Evolutionary conservation across 2,797 vertebrate species (phyloP).

Genomic region (Scyliorhinus canicula): DNA sequence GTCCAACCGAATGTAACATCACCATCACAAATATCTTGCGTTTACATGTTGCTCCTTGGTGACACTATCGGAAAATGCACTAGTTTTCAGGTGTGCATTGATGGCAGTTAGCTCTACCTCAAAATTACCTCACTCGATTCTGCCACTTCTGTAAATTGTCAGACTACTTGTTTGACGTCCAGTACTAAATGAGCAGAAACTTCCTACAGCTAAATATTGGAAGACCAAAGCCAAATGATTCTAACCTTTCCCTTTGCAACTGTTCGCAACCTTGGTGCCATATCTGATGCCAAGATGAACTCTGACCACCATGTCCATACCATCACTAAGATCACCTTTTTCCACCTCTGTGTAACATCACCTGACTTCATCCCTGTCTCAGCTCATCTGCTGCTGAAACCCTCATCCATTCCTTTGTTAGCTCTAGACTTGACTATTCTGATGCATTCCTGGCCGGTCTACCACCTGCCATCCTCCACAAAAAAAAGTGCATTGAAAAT

Average conservation of each 20-base stretch:
- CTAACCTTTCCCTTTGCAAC: too few species aligned
- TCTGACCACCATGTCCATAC: too few species aligned
- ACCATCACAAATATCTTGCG: neutral
- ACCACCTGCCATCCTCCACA: neutral
- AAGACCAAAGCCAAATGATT: neutral
- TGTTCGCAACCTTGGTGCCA: too few species aligned
- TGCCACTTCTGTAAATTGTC: neutral
- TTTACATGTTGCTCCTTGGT: neutral
- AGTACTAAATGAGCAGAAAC: neutral
- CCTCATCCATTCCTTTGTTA: too few species aligned
- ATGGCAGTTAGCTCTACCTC: neutral
- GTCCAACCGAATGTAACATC: neutral
- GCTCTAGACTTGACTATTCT: too few species aligned
- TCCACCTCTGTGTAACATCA: too few species aligned
- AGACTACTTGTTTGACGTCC: neutral
- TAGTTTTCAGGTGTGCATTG: neutral
- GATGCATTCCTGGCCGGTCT: too few species aligned
- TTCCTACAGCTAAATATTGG: neutral
- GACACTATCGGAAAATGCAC: neutral
- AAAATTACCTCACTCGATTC: neutral
- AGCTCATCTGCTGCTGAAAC: too few species aligned
- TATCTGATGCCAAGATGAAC: too few species aligned
- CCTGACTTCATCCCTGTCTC: too few species aligned
- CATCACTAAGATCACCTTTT: too few species aligned
- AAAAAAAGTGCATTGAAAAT: neutral